phyloP scores from a whole-genome alignment of 2,113 vertebrate species.

The Apodemus speciosus region DNA sequence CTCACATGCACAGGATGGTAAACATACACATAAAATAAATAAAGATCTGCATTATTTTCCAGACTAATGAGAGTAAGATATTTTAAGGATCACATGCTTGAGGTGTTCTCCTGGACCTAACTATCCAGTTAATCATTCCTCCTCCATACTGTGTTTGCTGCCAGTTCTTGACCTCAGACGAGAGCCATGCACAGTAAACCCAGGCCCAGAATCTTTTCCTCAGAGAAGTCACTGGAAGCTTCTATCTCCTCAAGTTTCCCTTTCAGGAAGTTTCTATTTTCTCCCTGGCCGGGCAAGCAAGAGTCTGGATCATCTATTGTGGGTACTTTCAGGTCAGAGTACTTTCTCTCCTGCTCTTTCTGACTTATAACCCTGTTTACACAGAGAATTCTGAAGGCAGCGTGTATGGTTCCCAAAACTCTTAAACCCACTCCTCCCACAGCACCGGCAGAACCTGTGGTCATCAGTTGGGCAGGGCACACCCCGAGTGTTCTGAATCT shows the following conservation, averaged over 20 bases:
- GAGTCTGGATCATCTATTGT: slow-evolving; percentile 52
- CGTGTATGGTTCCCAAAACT: slow-evolving; percentile 54
- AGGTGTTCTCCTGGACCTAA: neutral
- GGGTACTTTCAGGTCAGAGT: slow-evolving; percentile 72
- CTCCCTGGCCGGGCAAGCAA: slow-evolving; percentile 40
- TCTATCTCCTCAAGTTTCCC: slow-evolving; percentile 68
- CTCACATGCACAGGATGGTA: neutral
- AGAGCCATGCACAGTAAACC: neutral
- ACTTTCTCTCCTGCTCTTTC: slow-evolving; percentile 54
- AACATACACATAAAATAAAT: neutral
- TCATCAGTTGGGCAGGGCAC: neutral
- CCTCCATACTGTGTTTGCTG: neutral
- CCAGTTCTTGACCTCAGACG: neutral
- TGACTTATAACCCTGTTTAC: slow-evolving; percentile 54
- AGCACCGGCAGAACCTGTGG: neutral
- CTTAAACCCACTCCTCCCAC: slow-evolving; percentile 53
- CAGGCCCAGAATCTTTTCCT: slow-evolving; percentile 4
- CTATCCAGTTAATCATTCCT: neutral
- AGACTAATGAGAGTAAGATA: neutral
- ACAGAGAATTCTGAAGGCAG: slow-evolving; percentile 55
- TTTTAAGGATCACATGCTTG: neutral
- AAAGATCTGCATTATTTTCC: neutral
- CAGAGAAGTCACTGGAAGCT: slow-evolving; percentile 20
- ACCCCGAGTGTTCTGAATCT: neutral
- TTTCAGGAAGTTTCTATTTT: slow-evolving; percentile 72